Conservation (phyloP, 2,888 invertebrate genomes). For the Unio pictorum region DNA sequence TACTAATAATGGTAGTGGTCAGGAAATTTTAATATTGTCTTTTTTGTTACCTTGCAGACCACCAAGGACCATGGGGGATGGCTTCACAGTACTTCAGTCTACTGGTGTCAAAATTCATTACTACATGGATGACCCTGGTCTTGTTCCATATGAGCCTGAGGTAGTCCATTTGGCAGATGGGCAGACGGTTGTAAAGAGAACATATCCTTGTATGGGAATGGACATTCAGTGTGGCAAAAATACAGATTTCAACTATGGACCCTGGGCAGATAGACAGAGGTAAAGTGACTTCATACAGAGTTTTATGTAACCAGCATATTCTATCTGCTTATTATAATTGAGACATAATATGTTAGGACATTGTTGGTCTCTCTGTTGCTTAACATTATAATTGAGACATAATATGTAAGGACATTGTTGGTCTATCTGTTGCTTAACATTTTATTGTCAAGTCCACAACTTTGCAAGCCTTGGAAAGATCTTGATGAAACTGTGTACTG, state of each 20-base stretch:
- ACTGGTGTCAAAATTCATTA: constrained; percentile 95
- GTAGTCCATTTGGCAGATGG: constrained; percentile 91
- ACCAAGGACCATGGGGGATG: constrained; percentile 97
- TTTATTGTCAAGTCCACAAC: no score
- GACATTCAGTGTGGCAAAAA: constrained; percentile 82
- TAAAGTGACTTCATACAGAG: constrained; percentile 16
- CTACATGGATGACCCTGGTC: constrained; percentile 96
- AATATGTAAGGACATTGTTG: no score
- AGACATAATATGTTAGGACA: no score
- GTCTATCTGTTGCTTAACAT: no score
- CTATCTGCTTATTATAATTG: no score
- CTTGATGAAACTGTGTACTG: no score
- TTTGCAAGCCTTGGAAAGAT: no score
- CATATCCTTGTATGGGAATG: constrained; percentile 95
- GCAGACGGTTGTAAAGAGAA: constrained; percentile 81
- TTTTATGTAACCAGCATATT: no score
- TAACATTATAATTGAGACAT: no score
- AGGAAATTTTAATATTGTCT: not conserved
- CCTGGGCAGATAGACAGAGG: constrained; percentile 98
- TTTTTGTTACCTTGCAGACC: constrained; percentile 74
- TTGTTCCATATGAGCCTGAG: constrained; percentile 93
- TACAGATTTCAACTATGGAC: constrained; percentile 97
- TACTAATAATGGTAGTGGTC: no score
- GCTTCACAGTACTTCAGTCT: constrained; percentile 96
- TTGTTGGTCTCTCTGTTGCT: no score